Percentiles rank a stretch among this genome's conserved stretches.
These are phyloP conservation scores for Cydia splendana DNA, from an alignment of 1,140 invertebrate species.

Conservation along the genomic window DNA sequence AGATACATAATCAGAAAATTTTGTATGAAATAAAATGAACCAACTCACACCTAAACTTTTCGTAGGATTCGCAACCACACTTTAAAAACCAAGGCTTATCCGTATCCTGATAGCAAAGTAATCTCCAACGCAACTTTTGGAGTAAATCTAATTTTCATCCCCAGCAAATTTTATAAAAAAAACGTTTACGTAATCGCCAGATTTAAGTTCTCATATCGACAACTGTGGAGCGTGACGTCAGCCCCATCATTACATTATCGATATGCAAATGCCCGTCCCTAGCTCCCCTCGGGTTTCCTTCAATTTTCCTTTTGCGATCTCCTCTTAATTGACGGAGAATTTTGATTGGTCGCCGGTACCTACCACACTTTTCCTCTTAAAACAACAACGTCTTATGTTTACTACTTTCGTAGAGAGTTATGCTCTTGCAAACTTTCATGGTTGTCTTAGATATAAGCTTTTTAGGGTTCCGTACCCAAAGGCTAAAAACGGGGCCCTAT, in stretches of 20 bases:
- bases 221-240: neutral
- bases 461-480: too few relatives aligned
- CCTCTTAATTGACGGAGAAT: slow-evolving; percentile 78
- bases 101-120: neutral
- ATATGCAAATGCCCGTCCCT: slow-evolving; percentile 37
- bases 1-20: too few relatives aligned
- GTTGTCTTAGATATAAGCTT: neutral
- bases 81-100: neutral
- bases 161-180: too few relatives aligned
- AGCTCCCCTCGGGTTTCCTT: slow-evolving; percentile 75
- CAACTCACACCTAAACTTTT: too few relatives aligned
- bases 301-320: slow-evolving; percentile 79
- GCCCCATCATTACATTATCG: slow-evolving; percentile 43
- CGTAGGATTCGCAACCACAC: neutral
- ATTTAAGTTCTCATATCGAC: slow-evolving; percentile 21
- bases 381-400: neutral
- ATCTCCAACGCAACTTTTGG: neutral
- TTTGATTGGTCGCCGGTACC: slow-evolving; percentile 73
- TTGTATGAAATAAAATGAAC: too few relatives aligned
- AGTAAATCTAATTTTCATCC: neutral
- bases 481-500: too few relatives aligned
- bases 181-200: neutral
- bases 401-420: neutral
- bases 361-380: slow-evolving; percentile 48
- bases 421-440: neutral